Evolutionary conservation across 2,113 vertebrate species (phyloP).

Genomic region (Oryzias javanicus): DNA sequence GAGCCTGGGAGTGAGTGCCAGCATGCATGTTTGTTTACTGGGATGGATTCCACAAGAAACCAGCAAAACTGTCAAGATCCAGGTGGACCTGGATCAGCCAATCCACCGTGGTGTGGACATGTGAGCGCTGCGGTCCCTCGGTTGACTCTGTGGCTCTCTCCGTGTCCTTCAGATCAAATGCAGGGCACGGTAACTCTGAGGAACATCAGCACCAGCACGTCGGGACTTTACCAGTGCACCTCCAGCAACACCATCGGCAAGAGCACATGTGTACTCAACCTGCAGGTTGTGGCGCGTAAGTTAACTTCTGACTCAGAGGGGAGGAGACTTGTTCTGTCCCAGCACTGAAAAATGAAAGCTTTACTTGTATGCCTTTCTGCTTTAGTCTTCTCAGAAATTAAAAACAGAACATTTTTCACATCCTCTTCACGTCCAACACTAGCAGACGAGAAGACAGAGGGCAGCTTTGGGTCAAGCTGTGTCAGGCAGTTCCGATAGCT

Average conservation of each 20-base stretch:
- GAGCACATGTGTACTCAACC: constrained; percentile 92
- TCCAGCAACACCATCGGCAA: constrained; percentile 93
- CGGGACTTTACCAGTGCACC: constrained; percentile 95
- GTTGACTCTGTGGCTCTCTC: constrained; percentile 18
- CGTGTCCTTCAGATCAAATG: constrained; percentile 86
- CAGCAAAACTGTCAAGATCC: background rate
- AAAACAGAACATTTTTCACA: background rate
- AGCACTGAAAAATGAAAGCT: too few relatives aligned
- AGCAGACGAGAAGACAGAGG: constrained; percentile 6
- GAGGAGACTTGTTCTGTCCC: too few relatives aligned
- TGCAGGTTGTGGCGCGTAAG: constrained; percentile 95
- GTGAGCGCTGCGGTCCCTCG: constrained; percentile 6
- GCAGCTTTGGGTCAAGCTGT: constrained; percentile 8
- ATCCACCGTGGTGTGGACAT: background rate
- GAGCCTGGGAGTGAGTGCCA: background rate
- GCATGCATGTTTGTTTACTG: background rate
- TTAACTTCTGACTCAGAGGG: constrained; percentile 32
- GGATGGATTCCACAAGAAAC: background rate
- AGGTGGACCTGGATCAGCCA: background rate
- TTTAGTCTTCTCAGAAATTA: constrained; percentile 12
- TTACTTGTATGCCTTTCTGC: background rate
- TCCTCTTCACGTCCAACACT: constrained; percentile 5
- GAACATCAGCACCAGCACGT: constrained; percentile 91
- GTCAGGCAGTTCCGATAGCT: constrained; percentile 32
- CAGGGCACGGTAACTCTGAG: constrained; percentile 92